Evolutionary conservation across 1,140 invertebrate genomes (phyloP), one percentile per base, ranked within the genome.

Genomic region (Apis dorsata): DNA sequence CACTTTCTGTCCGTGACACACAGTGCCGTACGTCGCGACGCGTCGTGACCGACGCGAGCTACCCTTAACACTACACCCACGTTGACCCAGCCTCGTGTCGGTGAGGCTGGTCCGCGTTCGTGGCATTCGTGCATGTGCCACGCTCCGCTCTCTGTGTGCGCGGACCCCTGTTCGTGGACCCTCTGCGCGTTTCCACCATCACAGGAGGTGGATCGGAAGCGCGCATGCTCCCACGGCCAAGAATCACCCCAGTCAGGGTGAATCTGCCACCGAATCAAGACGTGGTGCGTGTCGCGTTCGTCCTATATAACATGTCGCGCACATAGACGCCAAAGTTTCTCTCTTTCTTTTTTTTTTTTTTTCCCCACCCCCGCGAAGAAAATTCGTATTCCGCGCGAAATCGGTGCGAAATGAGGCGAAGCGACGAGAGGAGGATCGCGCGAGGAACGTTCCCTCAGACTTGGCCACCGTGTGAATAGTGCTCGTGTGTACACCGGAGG

Each of bases 181-280:
- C 70, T 87, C 86, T 85, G 86, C 83, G 86, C 86, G 83, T 83
- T 85, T 85, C 86, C 86, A 90, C 88, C 91, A 86, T 90, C 84
- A 75, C 69, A 76, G 87, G 88, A 90, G 91, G 90, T 91, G 91
- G 85, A 88, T 91, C 83, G 84, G 86, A 85, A 90, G 81, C 89
- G 93, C 93, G 93, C 93, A 94, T 94, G 93, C 93, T 93, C 93
- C 82, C 76, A 91, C 88, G 78, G 83, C 85, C 85, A 88, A 90
- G 90, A 93, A 92, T 92, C 91, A 90, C 92, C 91, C 92, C 93
- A 94, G 93, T 94, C 91, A 91, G 91, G 92, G 91, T 92, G 92
- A 94, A 92, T 94, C 93, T 93, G 91, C 90, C 93, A 90, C 80
- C 83, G 92, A 85, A 93, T 91, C 89, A 90, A 93, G 93, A 93